Base-by-base conservation (phyloP, 2,888 invertebrate genomes). In the Dyspetes luteomarginatus region DNA sequence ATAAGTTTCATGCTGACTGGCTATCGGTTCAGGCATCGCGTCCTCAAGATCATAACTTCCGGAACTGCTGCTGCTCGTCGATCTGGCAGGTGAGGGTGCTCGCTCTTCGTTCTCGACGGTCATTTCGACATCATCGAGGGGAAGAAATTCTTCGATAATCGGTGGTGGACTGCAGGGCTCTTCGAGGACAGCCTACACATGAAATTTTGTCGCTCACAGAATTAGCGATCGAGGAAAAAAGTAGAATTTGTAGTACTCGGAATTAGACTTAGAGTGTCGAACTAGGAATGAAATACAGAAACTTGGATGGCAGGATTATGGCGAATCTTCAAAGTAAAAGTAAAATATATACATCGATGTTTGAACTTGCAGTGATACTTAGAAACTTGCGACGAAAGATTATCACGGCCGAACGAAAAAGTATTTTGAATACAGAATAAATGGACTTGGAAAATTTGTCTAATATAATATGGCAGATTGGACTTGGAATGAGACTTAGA, bases 1-100 rank as follows among this genome's bases (percentile, higher is more conserved):
- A 41, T 86, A 87, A 67, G 78, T 73, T 48, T 90, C 89, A 1
- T 45, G 55, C 19, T 69, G 68, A 17, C 12, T 15, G 30, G 85
- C 83, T 4, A 45, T 68, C 5, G 83, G 79, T 73, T 91, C 90
- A 3, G 89, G 86, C 88, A 89, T 89, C 2, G 91, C 91, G 56
- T 92, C 92, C 26, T 91, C 91, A 28, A 92, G 87, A 73, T 92
- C 92, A 82, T 92, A 92, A 76, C 92, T 92, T 19, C 92, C 92
- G 15, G 91, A 91, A 83, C 92, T 92, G 65, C 92, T 92, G 80
- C 92, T 92, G 69, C 87, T 90, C 12, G 89, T 88, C 43, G 92
- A 91, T 74, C 88, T 87, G 3, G 88, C 84, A n/a, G 91, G 88
- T 9, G 91, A 90, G 0, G 88, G 84, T 5, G 86, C 87, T 9